phyloP scores from a whole-genome alignment of 2,797 vertebrate species.

The Myotis vivesi region DNA sequence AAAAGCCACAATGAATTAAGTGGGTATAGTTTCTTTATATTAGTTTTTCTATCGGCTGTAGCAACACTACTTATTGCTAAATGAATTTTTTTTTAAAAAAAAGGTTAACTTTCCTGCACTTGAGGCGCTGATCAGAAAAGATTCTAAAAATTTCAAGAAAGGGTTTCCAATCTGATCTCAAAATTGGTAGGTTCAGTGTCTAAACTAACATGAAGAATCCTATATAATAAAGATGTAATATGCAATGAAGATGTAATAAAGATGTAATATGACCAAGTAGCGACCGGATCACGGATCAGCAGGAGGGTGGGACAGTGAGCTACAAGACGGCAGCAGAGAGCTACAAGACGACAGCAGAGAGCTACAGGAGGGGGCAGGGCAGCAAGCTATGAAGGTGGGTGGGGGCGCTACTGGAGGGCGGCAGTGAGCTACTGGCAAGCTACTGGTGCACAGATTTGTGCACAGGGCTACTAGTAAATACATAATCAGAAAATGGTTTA shows the following conservation, averaged over 20 bases:
- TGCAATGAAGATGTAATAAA: no score
- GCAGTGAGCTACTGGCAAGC: no score
- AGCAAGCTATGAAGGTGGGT: no score
- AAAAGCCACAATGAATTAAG: constrained; percentile 19
- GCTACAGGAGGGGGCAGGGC: no score
- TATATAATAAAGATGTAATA: no score
- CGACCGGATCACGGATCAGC: no score
- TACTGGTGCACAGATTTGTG: no score
- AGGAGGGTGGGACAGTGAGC: no score
- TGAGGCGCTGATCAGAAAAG: constrained; percentile 29
- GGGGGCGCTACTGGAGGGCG: no score
- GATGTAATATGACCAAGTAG: no score
- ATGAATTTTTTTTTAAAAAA: neutral
- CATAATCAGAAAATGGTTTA: neutral
- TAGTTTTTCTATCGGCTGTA: neutral
- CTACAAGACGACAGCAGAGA: no score
- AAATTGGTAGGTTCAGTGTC: neutral
- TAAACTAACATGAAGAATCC: neutral
- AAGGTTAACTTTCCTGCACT: neutral
- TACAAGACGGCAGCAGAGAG: no score
- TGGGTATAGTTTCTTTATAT: neutral
- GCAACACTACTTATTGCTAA: neutral
- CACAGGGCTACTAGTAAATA: neutral
- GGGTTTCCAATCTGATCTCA: neutral
- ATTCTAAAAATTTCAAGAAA: constrained; percentile 34